Evolutionary conservation across 2,888 invertebrate species (phyloP), one percentile per base, ranked within the genome.

Genomic region (Pachliopta kotzebuea): DNA sequence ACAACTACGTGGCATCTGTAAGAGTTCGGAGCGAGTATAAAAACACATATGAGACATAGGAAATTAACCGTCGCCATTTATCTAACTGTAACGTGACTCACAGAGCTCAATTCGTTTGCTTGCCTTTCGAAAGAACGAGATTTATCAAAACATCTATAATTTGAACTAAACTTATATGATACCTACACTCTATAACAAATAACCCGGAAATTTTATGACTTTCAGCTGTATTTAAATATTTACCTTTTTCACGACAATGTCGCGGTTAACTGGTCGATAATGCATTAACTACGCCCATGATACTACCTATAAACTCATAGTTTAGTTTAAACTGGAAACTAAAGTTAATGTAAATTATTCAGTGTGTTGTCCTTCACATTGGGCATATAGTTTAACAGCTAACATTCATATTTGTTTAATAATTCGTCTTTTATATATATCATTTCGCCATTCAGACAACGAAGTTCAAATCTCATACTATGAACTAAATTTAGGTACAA

Each of bases 1-100:
- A 63, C 49, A 60, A 63, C 58, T 62, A 55, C 52, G 63, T 56
- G 59, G 62, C 56, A 55, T 63, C 66, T 62, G 64, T 60, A 67
- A 60, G 60, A 52, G 37, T 63, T 63, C 60, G 29, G 63, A 60
- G 53, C 45, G 57, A 49, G 18, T 60, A 50, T 55, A 67, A 61
- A 67, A 67, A 62, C 62, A 42, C 8, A 45, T 45, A 60, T 66
- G 62, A 59, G 61, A 60, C 50, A 54, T 62, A 24, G 57, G 57
- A 61, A 65, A 65, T 57, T 53, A 57, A 60, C 60, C 53, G 50
- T 7, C 31, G 23, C 24, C n/a, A 56, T 63, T 63, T 42, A 24
- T 63, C 24, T 55, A 31, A 26, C 49, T 29, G 49, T 31, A 52
- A 29, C 37, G 21, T 26, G 29, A 17, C 50, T 21, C 14, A 31